phyloP scores from a whole-genome alignment of 2,113 vertebrate genomes.

The Lycaon pictus region DNA sequence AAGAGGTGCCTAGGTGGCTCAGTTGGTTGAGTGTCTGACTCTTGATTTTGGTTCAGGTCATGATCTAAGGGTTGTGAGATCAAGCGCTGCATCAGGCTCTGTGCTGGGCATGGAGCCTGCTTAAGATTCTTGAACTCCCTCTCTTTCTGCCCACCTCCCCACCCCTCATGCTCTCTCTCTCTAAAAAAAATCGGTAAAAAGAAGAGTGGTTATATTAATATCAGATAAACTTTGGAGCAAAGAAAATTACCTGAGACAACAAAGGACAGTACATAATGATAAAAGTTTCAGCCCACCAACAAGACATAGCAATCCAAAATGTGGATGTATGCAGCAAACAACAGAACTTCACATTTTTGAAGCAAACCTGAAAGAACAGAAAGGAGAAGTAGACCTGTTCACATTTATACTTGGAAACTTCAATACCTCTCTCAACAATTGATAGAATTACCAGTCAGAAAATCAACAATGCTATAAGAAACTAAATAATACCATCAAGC shows the following conservation, averaged over 20 bases:
- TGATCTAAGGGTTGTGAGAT: background rate
- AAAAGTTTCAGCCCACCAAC: background rate
- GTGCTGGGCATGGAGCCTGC: background rate
- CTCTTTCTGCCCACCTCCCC: background rate
- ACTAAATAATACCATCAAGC: background rate
- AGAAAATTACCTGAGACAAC: constrained; percentile 8
- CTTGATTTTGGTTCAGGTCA: background rate
- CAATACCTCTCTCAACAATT: background rate
- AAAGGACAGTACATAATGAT: background rate
- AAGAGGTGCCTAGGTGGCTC: background rate
- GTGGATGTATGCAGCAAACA: background rate
- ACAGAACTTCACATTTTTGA: constrained; percentile 6
- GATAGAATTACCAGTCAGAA: background rate
- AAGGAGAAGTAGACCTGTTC: background rate
- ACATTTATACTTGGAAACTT: constrained; percentile 6
- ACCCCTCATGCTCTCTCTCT: background rate
- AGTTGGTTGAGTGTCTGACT: background rate
- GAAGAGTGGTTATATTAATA: constrained; percentile 5
- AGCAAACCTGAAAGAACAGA: constrained; percentile 19
- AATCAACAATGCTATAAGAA: background rate
- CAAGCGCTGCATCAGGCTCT: background rate
- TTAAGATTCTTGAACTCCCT: background rate
- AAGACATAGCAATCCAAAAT: background rate
- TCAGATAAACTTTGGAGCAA: constrained; percentile 6
- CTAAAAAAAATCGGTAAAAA: background rate